phyloP scores from a whole-genome alignment of 2,888 invertebrate species.

The Bugulina stolonifera region DNA sequence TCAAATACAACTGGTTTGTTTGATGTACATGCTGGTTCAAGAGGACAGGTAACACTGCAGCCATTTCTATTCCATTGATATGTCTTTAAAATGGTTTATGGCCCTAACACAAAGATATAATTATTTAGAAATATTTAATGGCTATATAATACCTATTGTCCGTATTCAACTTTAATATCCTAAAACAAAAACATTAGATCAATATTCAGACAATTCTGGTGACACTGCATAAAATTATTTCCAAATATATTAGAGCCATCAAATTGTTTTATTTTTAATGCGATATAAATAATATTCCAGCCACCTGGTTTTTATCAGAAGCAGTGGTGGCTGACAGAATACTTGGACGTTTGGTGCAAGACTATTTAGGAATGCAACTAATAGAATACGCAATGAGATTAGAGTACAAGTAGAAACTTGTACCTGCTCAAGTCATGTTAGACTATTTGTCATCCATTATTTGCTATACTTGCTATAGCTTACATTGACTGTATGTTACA shows the following conservation, averaged over 20 bases:
- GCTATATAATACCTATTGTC: background rate
- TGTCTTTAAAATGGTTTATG: background rate
- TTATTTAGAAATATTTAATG: background rate
- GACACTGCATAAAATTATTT: background rate
- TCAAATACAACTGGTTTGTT: background rate
- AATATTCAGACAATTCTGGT: background rate
- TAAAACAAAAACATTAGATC: background rate
- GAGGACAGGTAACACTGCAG: background rate
- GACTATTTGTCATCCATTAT: slow-evolving; percentile 24
- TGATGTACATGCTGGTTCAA: background rate
- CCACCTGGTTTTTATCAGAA: background rate
- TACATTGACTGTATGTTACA: slow-evolving; percentile 20
- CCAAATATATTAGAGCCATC: background rate
- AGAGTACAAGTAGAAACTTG: background rate
- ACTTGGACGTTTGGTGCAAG: background rate
- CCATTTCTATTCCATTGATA: background rate
- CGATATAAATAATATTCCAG: background rate
- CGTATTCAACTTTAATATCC: background rate
- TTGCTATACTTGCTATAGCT: background rate
- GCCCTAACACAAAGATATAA: background rate
- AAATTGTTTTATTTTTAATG: background rate
- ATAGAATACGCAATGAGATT: background rate
- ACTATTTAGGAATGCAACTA: background rate
- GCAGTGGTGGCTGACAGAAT: background rate
- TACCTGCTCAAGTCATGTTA: background rate